Percentiles rank a stretch among this genome's conserved stretches.
phyloP scores from a whole-genome alignment of 2,797 vertebrate species.

The Gouania willdenowi region DNA sequence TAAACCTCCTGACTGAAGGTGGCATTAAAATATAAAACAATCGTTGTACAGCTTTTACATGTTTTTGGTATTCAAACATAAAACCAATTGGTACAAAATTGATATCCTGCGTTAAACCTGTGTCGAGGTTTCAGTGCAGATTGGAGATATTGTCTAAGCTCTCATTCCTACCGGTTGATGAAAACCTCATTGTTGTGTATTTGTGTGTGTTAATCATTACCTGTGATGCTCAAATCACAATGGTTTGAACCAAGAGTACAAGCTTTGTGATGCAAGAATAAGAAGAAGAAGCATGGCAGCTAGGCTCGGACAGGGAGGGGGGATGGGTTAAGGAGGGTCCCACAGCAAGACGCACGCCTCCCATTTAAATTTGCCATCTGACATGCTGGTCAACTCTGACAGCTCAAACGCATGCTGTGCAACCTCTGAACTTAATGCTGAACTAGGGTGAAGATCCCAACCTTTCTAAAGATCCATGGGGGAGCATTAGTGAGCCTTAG shows the following conservation, averaged over 20 bases:
- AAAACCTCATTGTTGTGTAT: conserved; percentile 62
- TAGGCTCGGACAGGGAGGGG: not conserved
- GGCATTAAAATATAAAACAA: too few relatives aligned
- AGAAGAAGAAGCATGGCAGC: conserved; percentile 14
- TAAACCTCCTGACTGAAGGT: too few relatives aligned
- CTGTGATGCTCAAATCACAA: conserved; percentile 66
- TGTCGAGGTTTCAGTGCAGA: too few relatives aligned
- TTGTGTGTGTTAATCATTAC: conserved; percentile 81
- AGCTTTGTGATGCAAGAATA: conserved; percentile 71
- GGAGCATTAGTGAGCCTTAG: not conserved
- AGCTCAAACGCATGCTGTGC: not conserved
- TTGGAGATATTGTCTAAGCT: too few relatives aligned
- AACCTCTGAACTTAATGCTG: not conserved
- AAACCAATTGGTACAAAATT: too few relatives aligned
- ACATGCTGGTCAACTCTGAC: not conserved
- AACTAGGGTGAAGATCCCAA: not conserved
- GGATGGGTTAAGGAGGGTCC: conserved; percentile 10
- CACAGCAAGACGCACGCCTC: conserved; percentile 13
- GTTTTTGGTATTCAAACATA: too few relatives aligned
- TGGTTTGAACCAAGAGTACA: conserved; percentile 46
- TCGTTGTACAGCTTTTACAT: too few relatives aligned
- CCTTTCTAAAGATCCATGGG: too few relatives aligned
- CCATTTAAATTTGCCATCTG: conserved; percentile 19
- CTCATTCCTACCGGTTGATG: conserved; percentile 5
- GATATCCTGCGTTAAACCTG: too few relatives aligned